Base-by-base conservation (phyloP, 35 echinoderm and acorn worm species). In the Ophioderma brevispina region DNA sequence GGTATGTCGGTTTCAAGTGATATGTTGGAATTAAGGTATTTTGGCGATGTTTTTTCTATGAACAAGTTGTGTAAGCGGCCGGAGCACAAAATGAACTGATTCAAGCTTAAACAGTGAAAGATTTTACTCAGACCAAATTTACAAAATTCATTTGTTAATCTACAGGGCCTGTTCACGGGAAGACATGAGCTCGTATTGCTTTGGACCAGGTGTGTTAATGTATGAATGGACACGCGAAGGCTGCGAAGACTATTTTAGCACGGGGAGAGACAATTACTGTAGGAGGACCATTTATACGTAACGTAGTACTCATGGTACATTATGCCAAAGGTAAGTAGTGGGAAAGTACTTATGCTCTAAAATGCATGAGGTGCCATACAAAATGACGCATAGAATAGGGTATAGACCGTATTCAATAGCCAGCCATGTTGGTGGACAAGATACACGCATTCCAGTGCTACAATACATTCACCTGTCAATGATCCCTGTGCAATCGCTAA, bases 261-360 rank as follows among this genome's bases (percentile, higher is more conserved):
- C 94, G 64, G 77, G 92, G 95, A 38, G 95, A 97, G 77, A 63
- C 90, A 75, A 91, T 97, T 23, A 94, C 95, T 17, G 88, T 92
- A 17, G 95, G 95, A 25, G 95, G 95, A 31, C 50, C 84, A 25
- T 94, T 91, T 34, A 94, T 97, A 13, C 80, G 82, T 25, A 85
- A 97, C 32, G 89, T 94, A 17, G 87, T 97, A 14, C 86, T 97
- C 13, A 85, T 97, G 55, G 89, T 97, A 35, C 81, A 90, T 35
- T 94, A 97, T 50, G 77, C 43, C 18, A 84, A 88, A 85, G 95
- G 95, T 97, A 89, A 86, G 75, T 76, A 5, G n/a, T 38, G 13
- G 50, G 30, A 32, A 33, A 35, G 13, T 3, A 23, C 10, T 31
- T 35, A 1, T 14, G n/a, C n/a, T n/a, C n/a, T n/a, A n/a, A n/a